Evolutionary conservation across 2,888 invertebrate species (phyloP), one percentile per base, ranked within the genome.

Genomic region (Chrysolina oricalcia): DNA sequence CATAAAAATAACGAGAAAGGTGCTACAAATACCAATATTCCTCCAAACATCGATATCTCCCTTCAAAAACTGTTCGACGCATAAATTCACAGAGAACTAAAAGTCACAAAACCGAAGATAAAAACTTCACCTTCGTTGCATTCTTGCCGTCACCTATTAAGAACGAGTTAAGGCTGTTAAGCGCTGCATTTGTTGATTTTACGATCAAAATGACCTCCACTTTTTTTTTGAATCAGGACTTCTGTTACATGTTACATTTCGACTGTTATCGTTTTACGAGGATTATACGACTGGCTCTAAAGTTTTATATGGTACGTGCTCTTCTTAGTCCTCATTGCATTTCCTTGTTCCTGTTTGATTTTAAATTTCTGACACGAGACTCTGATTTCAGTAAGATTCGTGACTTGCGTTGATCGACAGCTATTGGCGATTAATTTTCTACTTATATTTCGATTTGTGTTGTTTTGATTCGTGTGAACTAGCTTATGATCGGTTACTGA

Each of bases 301-400:
- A 73, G 63, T 76, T 79, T 76, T 75, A 78, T 68, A n/a, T n/a
- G n/a, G n/a, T n/a, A 74, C 71, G 73, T 74, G 70, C 48, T 68
- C 41, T 71, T 64, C 69, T 74, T 56, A 76, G 77, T 70, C 41
- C 70, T 70, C 67, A 76, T 66, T 77, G 77, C 70, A 78, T 72
- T 80, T 80, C 78, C 80, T 78, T 64, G 76, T 78, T 78, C 75
- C 77, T 76, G 76, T 73, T 76, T 62, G 72, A 65, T 66, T 75
- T 78, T 72, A 59, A 66, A 72, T 75, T 69, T 59, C 66, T 62
- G 50, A 65, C 70, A 59, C 59, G 35, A 27, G 59, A 50, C 46
- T 48, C 17, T 70, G 43, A 76, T 73, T 74, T 79, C 75, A 78
- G 78, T 79, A 46, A 65, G 65, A 75, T 46, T 66, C 72, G 72